Percentiles rank a stretch among this genome's conserved stretches.
Evolutionary conservation across 64 coral and sea anemone genomes (phyloP).

Genomic region (Cladopsammia gracilis): DNA sequence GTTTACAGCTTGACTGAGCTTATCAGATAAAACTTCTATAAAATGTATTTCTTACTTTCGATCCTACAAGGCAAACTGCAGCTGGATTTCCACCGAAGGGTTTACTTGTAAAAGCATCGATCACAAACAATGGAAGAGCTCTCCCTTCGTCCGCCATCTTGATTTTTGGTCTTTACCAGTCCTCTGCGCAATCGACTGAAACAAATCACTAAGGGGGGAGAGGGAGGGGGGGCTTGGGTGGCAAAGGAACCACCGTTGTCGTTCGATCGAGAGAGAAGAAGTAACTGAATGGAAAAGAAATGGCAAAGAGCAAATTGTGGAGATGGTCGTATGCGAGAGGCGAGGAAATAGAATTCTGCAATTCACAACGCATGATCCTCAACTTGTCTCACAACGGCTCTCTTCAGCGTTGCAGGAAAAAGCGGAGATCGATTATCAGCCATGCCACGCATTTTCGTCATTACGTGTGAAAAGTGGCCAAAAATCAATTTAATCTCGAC

Average conservation of each 20-base stretch:
- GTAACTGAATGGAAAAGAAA: too few species aligned
- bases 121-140: slow-evolving; percentile 59
- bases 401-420: too few species aligned
- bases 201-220: background rate
- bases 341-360: background rate
- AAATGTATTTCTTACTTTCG: slow-evolving; percentile 36
- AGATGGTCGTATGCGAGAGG: too few species aligned
- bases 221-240: too few species aligned
- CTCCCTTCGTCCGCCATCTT: slow-evolving; percentile 62
- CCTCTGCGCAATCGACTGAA: background rate
- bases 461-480: too few species aligned
- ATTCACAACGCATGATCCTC: background rate
- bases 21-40: background rate
- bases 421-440: too few species aligned
- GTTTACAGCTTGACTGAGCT: too few species aligned
- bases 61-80: slow-evolving; percentile 82
- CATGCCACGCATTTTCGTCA: too few species aligned
- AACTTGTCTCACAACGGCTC: background rate
- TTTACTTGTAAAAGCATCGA: slow-evolving; percentile 84
- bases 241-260: too few species aligned
- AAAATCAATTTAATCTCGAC: too few species aligned
- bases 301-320: too few species aligned
- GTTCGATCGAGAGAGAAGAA: too few species aligned
- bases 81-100: slow-evolving; percentile 89
- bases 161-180: background rate